Percentiles rank a stretch among this genome's conserved stretches.
Conservation (phyloP, 2,888 invertebrate species). For the Drosophila kambysellisi region DNA sequence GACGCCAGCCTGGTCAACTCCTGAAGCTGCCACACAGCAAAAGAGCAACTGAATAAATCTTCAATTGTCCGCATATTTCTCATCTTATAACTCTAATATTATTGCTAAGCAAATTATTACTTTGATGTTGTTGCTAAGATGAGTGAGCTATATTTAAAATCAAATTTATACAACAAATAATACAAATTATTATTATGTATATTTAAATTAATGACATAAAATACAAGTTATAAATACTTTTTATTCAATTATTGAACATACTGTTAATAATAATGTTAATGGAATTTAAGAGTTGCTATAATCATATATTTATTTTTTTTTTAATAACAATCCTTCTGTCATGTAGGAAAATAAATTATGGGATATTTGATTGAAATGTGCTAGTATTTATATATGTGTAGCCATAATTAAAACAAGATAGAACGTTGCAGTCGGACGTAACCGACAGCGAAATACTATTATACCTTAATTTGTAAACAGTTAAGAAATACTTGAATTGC, state of each 20-base stretch:
- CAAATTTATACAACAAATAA: neutral
- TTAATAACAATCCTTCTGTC: neutral
- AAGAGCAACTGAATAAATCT: conserved; percentile 11
- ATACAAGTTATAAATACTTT: neutral
- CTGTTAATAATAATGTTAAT: neutral
- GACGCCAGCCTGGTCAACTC: conserved; percentile 40
- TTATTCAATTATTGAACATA: neutral
- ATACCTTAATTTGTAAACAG: too few relatives aligned
- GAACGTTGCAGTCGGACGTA: too few relatives aligned
- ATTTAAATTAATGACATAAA: neutral
- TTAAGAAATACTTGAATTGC: too few relatives aligned
- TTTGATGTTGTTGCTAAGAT: conserved; percentile 40
- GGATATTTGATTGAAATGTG: neutral
- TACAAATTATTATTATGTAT: neutral
- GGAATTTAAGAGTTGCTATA: neutral
- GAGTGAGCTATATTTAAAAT: neutral
- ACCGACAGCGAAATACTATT: too few relatives aligned
- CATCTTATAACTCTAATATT: conserved; percentile 35
- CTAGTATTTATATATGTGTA: neutral
- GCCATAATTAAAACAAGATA: too few relatives aligned
- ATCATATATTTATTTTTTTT: neutral
- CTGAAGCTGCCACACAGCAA: neutral
- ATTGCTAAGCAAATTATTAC: conserved; percentile 39
- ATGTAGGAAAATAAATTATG: neutral
- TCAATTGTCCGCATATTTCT: conserved; percentile 10